Conservation (phyloP, 1,140 invertebrate species). For the Berghia stephanieae region DNA sequence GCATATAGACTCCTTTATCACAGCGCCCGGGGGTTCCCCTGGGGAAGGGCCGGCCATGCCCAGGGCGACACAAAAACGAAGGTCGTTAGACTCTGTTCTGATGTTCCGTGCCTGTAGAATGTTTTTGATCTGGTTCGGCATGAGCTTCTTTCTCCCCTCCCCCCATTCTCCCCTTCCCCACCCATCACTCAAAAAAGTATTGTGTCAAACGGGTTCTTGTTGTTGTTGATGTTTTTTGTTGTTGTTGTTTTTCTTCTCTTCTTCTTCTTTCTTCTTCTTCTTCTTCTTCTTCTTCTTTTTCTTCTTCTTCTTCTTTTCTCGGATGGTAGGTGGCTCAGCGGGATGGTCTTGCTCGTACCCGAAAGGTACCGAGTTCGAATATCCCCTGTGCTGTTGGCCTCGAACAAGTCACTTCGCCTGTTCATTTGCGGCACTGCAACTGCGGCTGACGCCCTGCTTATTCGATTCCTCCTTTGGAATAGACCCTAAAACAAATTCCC, state of each 20-base stretch:
- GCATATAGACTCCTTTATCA: too few species aligned
- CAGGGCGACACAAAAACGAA: too few species aligned
- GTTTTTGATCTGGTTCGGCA: too few species aligned
- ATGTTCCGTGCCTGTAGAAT: too few species aligned
- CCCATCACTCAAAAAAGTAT: too few species aligned
- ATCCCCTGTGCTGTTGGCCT: neutral
- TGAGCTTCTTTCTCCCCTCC: too few species aligned
- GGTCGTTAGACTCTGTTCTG: too few species aligned
- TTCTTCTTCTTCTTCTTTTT: constrained; percentile 11
- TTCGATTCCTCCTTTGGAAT: neutral
- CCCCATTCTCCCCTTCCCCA: too few species aligned
- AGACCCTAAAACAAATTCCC: too few species aligned
- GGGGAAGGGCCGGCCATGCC: too few species aligned
- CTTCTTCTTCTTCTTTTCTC: neutral
- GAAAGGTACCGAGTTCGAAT: neutral
- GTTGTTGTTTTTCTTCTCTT: neutral
- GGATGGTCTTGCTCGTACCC: neutral
- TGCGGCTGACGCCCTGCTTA: neutral
- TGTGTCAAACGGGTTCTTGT: too few species aligned
- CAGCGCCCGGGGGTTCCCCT: too few species aligned
- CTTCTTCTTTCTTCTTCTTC: neutral
- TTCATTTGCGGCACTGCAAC: constrained; percentile 12
- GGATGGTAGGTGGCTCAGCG: neutral
- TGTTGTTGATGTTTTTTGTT: neutral
- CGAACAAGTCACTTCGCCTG: neutral